These are phyloP conservation scores for Conus canariensis DNA, from an alignment of 2,888 invertebrate genomes.

Conservation along the genomic window DNA sequence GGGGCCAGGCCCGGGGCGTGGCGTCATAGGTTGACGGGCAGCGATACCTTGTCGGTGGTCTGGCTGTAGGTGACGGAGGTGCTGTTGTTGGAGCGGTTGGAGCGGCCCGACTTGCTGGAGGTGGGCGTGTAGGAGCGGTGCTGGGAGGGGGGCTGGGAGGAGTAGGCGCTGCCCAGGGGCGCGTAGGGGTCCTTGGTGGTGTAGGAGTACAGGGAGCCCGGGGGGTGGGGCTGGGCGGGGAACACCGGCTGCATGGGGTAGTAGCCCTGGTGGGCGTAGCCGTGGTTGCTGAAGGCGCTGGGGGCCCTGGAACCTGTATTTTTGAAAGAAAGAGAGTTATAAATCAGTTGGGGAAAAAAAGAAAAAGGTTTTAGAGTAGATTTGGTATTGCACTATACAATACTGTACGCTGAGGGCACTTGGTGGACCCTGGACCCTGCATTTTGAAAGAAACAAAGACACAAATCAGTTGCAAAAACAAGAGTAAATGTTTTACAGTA, in stretches of 20 bases:
- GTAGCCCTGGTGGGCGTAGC: constrained; percentile 72
- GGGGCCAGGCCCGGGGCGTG: constrained; percentile 8
- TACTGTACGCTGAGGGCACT: too few relatives aligned
- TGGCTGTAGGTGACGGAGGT: constrained; percentile 72
- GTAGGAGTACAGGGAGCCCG: constrained; percentile 67
- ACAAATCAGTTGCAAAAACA: too few relatives aligned
- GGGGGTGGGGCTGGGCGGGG: constrained; percentile 54
- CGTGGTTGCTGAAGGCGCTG: constrained; percentile 65
- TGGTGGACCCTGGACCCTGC: too few relatives aligned
- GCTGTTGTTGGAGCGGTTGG: constrained; percentile 71
- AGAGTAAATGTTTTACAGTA: too few relatives aligned
- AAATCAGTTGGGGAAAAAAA: neutral
- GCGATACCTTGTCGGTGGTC: constrained; percentile 71
- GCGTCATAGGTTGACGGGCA: constrained; percentile 70
- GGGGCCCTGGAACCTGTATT: constrained; percentile 49
- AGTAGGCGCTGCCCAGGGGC: constrained; percentile 63
- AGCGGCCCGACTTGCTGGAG: constrained; percentile 74
- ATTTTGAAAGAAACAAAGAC: too few relatives aligned
- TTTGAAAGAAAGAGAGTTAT: neutral
- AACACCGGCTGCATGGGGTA: constrained; percentile 74
- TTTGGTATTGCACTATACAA: neutral
- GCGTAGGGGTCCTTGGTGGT: constrained; percentile 57
- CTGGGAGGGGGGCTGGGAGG: constrained; percentile 72
- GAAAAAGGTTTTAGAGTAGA: neutral
- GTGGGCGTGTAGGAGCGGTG: constrained; percentile 75